phyloP scores from a whole-genome alignment of 1,140 invertebrate species.

The Ceratina japonica region DNA sequence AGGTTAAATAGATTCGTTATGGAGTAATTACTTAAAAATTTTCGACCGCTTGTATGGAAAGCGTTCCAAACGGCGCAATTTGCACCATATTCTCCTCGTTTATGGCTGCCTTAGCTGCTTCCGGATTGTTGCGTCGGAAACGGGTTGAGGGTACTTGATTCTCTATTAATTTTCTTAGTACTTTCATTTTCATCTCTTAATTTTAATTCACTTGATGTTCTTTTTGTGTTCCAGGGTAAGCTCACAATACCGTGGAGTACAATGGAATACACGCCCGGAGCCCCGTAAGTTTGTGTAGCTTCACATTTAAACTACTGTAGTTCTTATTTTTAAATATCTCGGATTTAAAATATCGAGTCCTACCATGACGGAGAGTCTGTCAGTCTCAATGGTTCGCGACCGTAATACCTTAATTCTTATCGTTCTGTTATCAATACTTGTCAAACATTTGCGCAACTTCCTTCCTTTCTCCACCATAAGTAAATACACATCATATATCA shows the following conservation, averaged over 20 bases:
- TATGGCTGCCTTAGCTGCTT: background rate
- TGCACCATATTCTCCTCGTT: background rate
- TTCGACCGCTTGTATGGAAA: constrained; percentile 1
- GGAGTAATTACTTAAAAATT: constrained; percentile 36
- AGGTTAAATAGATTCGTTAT: constrained; percentile 13
- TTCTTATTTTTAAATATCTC: too few species aligned
- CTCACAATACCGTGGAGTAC: too few species aligned
- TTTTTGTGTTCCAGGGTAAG: constrained; percentile 37
- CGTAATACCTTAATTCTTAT: background rate
- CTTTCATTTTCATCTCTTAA: background rate
- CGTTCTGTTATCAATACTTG: background rate
- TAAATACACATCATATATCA: too few species aligned
- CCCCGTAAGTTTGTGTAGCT: background rate
- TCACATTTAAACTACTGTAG: too few species aligned
- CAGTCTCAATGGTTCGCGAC: background rate
- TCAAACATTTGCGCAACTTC: constrained; percentile 2
- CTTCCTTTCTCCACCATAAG: background rate
- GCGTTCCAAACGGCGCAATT: background rate
- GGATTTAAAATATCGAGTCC: too few species aligned
- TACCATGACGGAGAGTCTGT: too few species aligned
- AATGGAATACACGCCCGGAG: background rate
- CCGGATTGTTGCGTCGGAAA: constrained; percentile 16
- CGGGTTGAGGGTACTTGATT: background rate
- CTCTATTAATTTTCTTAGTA: background rate
- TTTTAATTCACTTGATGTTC: background rate